phyloP scores from a whole-genome alignment of 2,113 vertebrate genomes.

The Mirounga angustirostris region DNA sequence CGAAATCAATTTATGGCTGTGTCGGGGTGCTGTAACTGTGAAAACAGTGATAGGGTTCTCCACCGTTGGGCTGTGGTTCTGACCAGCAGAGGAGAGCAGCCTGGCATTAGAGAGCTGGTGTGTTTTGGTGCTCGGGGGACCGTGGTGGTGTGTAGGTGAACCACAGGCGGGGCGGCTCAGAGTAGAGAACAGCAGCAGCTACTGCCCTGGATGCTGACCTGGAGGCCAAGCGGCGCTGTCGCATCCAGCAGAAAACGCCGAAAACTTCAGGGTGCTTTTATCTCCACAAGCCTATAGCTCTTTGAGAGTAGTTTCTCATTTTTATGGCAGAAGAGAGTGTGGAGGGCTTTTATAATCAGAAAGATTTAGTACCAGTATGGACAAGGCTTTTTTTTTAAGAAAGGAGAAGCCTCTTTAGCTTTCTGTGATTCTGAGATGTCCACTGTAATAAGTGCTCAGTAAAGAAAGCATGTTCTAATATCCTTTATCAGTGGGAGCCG shows the following conservation, averaged over 20 bases:
- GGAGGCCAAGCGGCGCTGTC: background rate
- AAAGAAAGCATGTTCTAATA: background rate
- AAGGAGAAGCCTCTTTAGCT: background rate
- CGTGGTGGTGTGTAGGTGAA: background rate
- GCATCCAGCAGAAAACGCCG: background rate
- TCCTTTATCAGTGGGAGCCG: background rate
- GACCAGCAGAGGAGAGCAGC: background rate
- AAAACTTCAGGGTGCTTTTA: background rate
- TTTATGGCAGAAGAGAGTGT: background rate
- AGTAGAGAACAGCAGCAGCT: background rate
- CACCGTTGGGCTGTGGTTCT: background rate
- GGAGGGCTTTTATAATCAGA: slow-evolving; percentile 1
- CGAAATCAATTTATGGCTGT: background rate
- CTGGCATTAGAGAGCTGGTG: background rate
- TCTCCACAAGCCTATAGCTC: background rate
- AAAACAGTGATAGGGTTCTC: background rate
- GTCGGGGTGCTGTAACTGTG: rapidly evolving
- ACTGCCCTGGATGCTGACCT: background rate
- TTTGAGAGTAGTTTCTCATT: slow-evolving; percentile 9
- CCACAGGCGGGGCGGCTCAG: background rate
- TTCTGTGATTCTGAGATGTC: background rate
- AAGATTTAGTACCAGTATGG: background rate
- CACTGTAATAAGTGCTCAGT: background rate
- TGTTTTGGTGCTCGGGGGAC: background rate
- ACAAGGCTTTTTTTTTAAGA: background rate